Evolutionary conservation across 2,113 vertebrate genomes (phyloP).

Genomic region (Thinocorus orbignyianus): DNA sequence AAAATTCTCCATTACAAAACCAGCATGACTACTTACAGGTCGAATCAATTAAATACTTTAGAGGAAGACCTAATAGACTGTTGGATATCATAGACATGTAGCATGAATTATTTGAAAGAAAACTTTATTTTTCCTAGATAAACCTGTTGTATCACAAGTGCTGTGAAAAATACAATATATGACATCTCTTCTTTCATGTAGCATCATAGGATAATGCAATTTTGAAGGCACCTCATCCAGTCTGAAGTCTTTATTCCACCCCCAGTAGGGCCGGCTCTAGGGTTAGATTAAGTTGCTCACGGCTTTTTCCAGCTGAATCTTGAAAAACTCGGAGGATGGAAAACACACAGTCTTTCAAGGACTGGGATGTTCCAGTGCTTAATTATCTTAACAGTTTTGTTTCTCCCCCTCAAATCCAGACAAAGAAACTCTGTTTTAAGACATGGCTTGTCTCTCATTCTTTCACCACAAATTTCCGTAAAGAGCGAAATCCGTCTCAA

Average conservation of each 20-base stretch:
- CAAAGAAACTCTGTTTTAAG: neutral
- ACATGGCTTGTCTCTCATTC: neutral
- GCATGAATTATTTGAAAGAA: neutral
- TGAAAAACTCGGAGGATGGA: neutral
- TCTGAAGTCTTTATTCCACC: neutral
- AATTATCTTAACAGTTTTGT: neutral
- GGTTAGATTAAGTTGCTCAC: neutral
- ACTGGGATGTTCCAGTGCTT: neutral
- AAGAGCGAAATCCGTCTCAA: neutral
- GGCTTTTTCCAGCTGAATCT: neutral
- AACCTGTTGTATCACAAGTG: neutral
- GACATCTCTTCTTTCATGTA: neutral
- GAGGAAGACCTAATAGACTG: neutral
- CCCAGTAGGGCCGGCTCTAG: neutral
- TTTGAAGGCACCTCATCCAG: neutral
- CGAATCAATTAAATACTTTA: neutral
- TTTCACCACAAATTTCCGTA: neutral
- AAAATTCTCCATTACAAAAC: neutral
- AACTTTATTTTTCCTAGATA: neutral
- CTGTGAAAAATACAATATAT: neutral
- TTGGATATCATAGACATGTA: neutral
- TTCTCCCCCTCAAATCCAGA: neutral
- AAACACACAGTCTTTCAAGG: fast-evolving
- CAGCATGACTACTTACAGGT: neutral
- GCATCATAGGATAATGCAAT: neutral